These are phyloP conservation scores for Steinernema khuongi DNA, from an alignment of 1,140 invertebrate species.

Conservation along the genomic window DNA sequence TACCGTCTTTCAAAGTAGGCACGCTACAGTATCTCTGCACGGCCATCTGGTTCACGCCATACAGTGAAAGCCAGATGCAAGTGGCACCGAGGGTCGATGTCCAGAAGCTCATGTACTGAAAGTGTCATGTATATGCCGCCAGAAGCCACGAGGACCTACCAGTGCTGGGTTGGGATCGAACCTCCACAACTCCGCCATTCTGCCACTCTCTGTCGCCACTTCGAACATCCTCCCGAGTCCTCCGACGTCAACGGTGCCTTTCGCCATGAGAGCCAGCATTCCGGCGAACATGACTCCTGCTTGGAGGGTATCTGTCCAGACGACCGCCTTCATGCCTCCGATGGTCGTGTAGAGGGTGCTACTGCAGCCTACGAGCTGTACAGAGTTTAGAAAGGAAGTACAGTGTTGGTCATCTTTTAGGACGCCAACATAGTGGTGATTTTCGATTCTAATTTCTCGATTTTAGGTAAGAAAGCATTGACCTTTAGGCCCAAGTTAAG, in stretches of 20 bases:
- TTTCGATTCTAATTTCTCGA: too few relatives aligned
- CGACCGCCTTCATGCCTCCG: slow-evolving; percentile 51
- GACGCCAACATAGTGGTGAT: too few relatives aligned
- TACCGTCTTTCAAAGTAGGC: neutral
- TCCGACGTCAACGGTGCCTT: slow-evolving; percentile 26
- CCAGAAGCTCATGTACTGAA: slow-evolving; percentile 48
- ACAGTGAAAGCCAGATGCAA: slow-evolving; percentile 43
- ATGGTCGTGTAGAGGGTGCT: slow-evolving; percentile 43
- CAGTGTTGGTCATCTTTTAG: too few relatives aligned
- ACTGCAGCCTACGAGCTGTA: slow-evolving; percentile 37
- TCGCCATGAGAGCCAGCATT: slow-evolving; percentile 41
- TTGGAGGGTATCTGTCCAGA: slow-evolving; percentile 50
- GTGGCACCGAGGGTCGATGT: slow-evolving; percentile 42
- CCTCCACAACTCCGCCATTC: slow-evolving; percentile 39
- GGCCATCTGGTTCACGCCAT: slow-evolving; percentile 52
- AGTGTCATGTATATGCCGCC: neutral
- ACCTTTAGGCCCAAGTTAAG: too few relatives aligned
- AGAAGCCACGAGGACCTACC: neutral
- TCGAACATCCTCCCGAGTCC: slow-evolving; percentile 23
- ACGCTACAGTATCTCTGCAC: slow-evolving; percentile 32
- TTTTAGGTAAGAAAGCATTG: too few relatives aligned
- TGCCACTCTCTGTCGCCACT: slow-evolving; percentile 34
- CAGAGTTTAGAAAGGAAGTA: too few relatives aligned
- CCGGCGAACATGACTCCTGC: slow-evolving; percentile 40
- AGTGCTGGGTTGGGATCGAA: slow-evolving; percentile 23